A percentile compares a stretch with the other conserved stretches of the same genome.
These are phyloP conservation scores for Heliornis fulica DNA, from an alignment of 2,113 vertebrate genomes.

Conservation along the genomic window DNA sequence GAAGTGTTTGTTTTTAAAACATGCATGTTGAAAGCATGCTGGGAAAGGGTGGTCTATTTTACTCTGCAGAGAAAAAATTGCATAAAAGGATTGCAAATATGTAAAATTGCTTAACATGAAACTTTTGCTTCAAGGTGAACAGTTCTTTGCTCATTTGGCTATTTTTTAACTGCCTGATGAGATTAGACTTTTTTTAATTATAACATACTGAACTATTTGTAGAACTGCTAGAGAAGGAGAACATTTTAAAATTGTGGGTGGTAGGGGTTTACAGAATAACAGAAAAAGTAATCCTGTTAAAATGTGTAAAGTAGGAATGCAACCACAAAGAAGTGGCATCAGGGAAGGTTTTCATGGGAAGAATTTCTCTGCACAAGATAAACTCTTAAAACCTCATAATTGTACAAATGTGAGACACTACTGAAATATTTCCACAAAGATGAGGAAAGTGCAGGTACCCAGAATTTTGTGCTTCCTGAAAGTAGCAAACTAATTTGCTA, in stretches of 20 bases:
- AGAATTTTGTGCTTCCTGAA: neutral
- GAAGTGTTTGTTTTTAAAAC: neutral
- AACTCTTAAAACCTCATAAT: neutral
- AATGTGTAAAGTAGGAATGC: neutral
- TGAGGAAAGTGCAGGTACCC: neutral
- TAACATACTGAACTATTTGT: neutral
- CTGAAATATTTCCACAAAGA: neutral
- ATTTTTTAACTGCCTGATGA: neutral
- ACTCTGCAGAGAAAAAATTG: neutral
- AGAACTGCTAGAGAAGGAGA: neutral
- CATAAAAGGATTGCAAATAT: neutral
- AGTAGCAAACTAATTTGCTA: neutral
- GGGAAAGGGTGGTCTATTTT: neutral
- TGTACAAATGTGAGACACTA: neutral
- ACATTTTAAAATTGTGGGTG: neutral
- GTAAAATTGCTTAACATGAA: neutral
- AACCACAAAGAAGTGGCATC: neutral
- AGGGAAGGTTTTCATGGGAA: neutral
- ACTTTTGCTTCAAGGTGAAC: neutral
- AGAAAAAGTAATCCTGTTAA: neutral
- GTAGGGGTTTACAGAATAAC: neutral
- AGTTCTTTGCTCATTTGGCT: neutral
- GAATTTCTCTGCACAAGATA: neutral
- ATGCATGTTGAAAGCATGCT: neutral
- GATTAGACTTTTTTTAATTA: neutral